These are phyloP conservation scores for Gryllus bimaculatus DNA, from an alignment of 1,140 invertebrate species.

Conservation along the genomic window DNA sequence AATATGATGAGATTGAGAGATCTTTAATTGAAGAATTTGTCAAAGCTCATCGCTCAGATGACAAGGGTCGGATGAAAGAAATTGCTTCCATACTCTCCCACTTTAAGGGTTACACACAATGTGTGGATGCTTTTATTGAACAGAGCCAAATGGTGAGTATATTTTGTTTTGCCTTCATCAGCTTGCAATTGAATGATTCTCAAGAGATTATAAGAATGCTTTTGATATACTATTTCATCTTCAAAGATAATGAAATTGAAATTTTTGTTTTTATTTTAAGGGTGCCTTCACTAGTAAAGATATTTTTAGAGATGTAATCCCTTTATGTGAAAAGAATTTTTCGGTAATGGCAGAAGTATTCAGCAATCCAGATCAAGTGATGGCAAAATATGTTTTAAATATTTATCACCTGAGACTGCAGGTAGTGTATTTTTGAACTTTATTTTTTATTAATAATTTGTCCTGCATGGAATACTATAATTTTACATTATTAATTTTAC, in stretches of 20 bases:
- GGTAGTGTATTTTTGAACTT: conserved; percentile 31
- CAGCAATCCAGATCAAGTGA: conserved; percentile 92
- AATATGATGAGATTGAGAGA: conserved; percentile 91
- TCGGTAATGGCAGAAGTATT: conserved; percentile 88
- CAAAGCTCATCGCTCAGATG: conserved; percentile 69
- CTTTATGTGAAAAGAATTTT: conserved; percentile 82
- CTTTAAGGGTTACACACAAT: conserved; percentile 93
- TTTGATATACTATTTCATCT: too few relatives aligned
- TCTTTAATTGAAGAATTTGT: conserved; percentile 93
- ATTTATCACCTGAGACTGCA: conserved; percentile 89
- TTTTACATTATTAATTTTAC: conserved; percentile 25
- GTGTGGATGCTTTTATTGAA: conserved; percentile 94
- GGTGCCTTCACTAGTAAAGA: conserved; percentile 67
- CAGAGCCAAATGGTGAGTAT: conserved; percentile 78
- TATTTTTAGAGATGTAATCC: conserved; percentile 84
- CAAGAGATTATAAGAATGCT: too few relatives aligned
- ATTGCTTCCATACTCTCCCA: conserved; percentile 84
- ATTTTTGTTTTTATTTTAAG: conserved; percentile 34
- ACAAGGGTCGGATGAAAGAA: conserved; percentile 84
- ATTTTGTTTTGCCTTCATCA: background rate
- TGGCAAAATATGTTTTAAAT: conserved; percentile 95
- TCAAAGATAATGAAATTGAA: too few relatives aligned
- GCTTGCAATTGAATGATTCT: background rate
- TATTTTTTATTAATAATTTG: background rate
- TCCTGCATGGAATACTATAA: background rate